phyloP scores from a whole-genome alignment of 2,113 vertebrate species.

The Gobio gobio region DNA sequence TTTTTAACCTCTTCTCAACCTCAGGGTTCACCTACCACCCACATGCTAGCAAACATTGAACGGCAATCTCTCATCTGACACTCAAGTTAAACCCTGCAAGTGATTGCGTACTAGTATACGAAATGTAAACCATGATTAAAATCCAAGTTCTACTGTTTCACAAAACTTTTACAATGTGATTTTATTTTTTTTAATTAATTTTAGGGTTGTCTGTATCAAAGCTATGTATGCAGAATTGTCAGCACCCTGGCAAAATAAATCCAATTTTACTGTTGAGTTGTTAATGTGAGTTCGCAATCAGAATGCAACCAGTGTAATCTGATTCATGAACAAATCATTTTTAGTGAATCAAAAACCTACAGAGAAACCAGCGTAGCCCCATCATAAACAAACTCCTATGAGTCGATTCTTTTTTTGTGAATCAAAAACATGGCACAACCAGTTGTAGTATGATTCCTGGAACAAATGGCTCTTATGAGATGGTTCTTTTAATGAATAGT shows the following conservation, averaged over 20 bases:
- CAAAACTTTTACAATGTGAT: background rate
- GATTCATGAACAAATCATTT: background rate
- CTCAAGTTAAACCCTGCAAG: background rate
- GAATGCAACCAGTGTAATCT: background rate
- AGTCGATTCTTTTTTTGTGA: background rate
- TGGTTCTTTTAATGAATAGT: background rate
- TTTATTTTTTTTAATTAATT: background rate
- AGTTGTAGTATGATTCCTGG: background rate
- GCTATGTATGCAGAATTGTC: background rate
- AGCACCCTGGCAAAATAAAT: no score
- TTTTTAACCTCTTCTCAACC: constrained; percentile 53
- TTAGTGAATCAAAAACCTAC: background rate
- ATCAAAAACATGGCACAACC: background rate
- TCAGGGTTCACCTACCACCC: constrained; percentile 36
- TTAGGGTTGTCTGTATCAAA: background rate
- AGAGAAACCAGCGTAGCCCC: background rate
- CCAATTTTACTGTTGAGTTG: background rate
- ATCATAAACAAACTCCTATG: background rate
- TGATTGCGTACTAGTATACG: background rate
- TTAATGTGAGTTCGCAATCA: background rate
- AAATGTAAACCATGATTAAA: background rate
- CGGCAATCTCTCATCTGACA: background rate
- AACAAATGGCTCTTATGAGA: background rate
- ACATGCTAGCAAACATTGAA: constrained; percentile 24
- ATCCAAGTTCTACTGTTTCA: background rate